A percentile compares a stretch with the other conserved stretches of the same genome.
Conservation (phyloP, 2,113 vertebrate species). For the Gasterosteus nipponicus region DNA sequence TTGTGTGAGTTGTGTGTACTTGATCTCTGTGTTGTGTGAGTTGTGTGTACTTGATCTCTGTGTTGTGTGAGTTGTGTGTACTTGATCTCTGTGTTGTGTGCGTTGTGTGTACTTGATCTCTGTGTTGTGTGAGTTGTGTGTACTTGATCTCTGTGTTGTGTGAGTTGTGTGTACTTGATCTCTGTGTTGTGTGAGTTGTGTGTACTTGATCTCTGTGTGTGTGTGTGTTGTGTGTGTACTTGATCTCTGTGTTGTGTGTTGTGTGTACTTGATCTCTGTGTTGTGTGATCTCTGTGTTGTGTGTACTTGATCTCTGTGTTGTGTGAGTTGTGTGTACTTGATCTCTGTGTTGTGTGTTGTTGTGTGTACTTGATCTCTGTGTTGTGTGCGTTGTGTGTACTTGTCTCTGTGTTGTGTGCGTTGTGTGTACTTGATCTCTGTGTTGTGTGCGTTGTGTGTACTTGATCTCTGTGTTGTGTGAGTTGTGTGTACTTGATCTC, state of each 20-base stretch:
- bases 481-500: not conserved
- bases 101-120: not conserved
- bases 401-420: too few relatives aligned
- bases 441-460: not conserved
- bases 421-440: too few relatives aligned
- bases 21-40: too few relatives aligned
- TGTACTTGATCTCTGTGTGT: not conserved
- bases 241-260: not conserved
- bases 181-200: not conserved
- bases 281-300: constrained; percentile 21
- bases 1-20: constrained; percentile 7
- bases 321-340: not conserved
- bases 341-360: not conserved
- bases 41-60: too few relatives aligned
- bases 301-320: too few relatives aligned
- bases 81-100: not conserved
- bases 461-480: not conserved
- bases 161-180: not conserved
- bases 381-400: constrained; percentile 7
- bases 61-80: not conserved
- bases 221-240: not conserved
- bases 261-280: too few relatives aligned
- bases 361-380: not conserved
- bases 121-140: constrained; percentile 2
- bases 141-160: too few relatives aligned